A percentile compares a stretch with the other conserved stretches of the same genome.
Evolutionary conservation across 92 coral and sea anemone genomes (phyloP).

Genomic region (Phenganax stokvisi): DNA sequence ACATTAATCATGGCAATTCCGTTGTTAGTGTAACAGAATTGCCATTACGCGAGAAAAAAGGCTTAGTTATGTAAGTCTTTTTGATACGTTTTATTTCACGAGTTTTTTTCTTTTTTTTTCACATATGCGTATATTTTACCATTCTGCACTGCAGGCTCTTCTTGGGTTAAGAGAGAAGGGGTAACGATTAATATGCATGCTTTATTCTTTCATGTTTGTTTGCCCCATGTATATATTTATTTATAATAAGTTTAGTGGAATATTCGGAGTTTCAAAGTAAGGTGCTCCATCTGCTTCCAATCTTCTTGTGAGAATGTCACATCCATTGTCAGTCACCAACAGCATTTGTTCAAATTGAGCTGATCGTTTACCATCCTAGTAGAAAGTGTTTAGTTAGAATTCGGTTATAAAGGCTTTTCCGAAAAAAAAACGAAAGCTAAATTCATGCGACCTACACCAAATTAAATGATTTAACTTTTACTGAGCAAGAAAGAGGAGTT

Average conservation of each 20-base stretch:
- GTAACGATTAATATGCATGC: neutral
- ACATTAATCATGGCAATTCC: too few species aligned
- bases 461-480: too few species aligned
- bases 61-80: too few species aligned
- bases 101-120: too few species aligned
- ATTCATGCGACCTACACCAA: neutral
- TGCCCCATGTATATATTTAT: neutral
- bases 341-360: constrained; percentile 97
- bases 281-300: constrained; percentile 81
- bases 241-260: neutral
- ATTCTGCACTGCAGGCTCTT: too few species aligned
- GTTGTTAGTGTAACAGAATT: too few species aligned
- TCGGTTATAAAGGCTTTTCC: too few species aligned
- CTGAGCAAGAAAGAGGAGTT: too few species aligned
- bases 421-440: neutral
- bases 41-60: too few species aligned
- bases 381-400: neutral
- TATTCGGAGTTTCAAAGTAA: constrained; percentile 62
- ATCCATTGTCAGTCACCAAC: constrained; percentile 90
- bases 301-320: constrained; percentile 78
- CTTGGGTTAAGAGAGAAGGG: too few species aligned
- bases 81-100: too few species aligned
- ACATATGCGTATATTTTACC: too few species aligned
- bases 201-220: neutral
- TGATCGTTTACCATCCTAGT: constrained; percentile 83